phyloP scores from a whole-genome alignment of 2,888 invertebrate species.

The Macrophya annulata region DNA sequence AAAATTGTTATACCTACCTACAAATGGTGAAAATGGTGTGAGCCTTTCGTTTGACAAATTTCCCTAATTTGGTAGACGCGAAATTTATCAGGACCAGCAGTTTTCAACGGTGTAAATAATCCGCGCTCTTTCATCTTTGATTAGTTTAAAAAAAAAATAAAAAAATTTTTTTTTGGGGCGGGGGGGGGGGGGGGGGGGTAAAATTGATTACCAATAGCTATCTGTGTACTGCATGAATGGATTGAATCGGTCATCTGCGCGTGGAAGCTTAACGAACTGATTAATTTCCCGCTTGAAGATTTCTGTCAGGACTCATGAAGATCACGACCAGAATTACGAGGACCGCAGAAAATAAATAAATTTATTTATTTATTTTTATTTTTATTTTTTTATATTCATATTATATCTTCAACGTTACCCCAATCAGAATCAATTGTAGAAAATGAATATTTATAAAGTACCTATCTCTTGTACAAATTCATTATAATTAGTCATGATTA shows the following conservation, averaged over 20 bases:
- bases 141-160: background rate
- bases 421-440: slow-evolving; percentile 32
- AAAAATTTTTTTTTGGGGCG: background rate
- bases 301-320: too few relatives aligned
- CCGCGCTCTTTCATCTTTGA: slow-evolving; percentile 28
- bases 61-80: background rate
- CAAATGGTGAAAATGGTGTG: background rate
- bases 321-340: too few relatives aligned
- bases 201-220: background rate
- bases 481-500: slow-evolving; percentile 47
- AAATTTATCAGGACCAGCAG: background rate
- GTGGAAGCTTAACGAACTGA: slow-evolving; percentile 44
- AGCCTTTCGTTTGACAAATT: background rate
- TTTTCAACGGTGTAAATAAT: background rate
- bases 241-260: slow-evolving; percentile 8
- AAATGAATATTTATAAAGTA: slow-evolving; percentile 41
- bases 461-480: slow-evolving; percentile 15
- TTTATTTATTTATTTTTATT: too few relatives aligned
- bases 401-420: background rate
- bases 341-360: too few relatives aligned
- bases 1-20: background rate
- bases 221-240: background rate
- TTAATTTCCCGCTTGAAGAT: slow-evolving; percentile 30
- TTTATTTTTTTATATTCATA: too few relatives aligned
- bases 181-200: too few relatives aligned